These are phyloP conservation scores for Amphiprion ocellaris DNA, from an alignment of 2,113 vertebrate species.

Conservation along the genomic window DNA sequence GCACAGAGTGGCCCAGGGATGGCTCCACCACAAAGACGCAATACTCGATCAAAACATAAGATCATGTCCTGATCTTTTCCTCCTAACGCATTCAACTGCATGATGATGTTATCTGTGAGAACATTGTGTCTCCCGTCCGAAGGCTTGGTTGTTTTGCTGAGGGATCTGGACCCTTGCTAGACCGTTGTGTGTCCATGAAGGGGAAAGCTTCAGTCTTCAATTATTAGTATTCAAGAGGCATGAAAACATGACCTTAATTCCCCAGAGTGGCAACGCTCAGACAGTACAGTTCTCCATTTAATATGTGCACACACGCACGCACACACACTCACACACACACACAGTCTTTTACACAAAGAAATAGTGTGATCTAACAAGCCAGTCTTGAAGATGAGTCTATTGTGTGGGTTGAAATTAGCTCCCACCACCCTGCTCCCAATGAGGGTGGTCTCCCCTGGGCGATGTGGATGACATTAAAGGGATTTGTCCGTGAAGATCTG, in stretches of 20 bases:
- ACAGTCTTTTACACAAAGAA: slow-evolving; percentile 38
- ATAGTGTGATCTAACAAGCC: slow-evolving; percentile 69
- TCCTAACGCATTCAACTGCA: slow-evolving; percentile 40
- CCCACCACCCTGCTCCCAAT: slow-evolving; percentile 75
- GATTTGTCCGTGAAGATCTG: slow-evolving; percentile 79
- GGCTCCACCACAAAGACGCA: slow-evolving; percentile 52
- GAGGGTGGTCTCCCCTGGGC: slow-evolving; percentile 84
- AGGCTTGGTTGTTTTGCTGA: slow-evolving; percentile 40
- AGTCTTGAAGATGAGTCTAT: slow-evolving; percentile 69
- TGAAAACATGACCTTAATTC: slow-evolving; percentile 77
- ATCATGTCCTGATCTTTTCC: slow-evolving; percentile 56
- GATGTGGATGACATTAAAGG: slow-evolving; percentile 77
- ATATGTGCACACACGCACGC: slow-evolving; percentile 30
- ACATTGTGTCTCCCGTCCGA: slow-evolving; percentile 61
- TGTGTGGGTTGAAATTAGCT: slow-evolving; percentile 85
- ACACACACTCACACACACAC: neutral
- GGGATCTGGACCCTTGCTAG: slow-evolving; percentile 55
- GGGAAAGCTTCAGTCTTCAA: slow-evolving; percentile 48
- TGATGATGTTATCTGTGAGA: slow-evolving; percentile 60
- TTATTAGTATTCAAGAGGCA: slow-evolving; percentile 70
- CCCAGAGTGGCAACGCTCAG: slow-evolving; percentile 58
- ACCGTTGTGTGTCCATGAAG: slow-evolving; percentile 46
- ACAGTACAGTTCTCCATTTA: slow-evolving; percentile 55
- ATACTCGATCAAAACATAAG: slow-evolving; percentile 64
- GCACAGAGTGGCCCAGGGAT: slow-evolving; percentile 41